Evolutionary conservation across 2,888 invertebrate species (phyloP).

Genomic region (Euplagia quadripunctaria): DNA sequence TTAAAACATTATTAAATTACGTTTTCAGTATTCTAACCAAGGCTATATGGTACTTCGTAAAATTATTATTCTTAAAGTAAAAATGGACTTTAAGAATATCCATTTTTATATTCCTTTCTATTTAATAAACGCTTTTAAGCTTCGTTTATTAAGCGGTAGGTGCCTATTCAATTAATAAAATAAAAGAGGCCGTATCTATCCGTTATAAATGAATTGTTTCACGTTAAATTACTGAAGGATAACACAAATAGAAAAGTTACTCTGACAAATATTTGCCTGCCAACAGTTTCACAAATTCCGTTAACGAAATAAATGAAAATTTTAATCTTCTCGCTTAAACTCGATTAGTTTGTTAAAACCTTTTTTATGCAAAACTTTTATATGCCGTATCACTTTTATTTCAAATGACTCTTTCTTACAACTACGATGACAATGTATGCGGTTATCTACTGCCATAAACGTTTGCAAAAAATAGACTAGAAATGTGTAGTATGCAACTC

Average conservation of each 20-base stretch:
- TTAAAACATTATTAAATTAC: neutral
- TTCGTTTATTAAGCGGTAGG: constrained; percentile 27
- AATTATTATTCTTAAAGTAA: neutral
- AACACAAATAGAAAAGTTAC: constrained; percentile 62
- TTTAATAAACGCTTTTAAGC: constrained; percentile 21
- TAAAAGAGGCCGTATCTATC: constrained; percentile 31
- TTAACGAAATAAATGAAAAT: constrained; percentile 63
- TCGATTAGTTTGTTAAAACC: constrained; percentile 55
- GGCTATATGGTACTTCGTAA: neutral
- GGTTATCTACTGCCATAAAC: neutral
- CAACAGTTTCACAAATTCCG: constrained; percentile 59
- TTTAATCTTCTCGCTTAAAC: constrained; percentile 55
- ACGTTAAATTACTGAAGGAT: constrained; percentile 50
- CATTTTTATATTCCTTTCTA: neutral
- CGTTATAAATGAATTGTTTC: constrained; percentile 37
- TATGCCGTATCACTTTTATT: neutral
- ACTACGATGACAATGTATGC: neutral
- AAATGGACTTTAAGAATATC: neutral
- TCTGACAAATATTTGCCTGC: constrained; percentile 66
- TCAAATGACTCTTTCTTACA: neutral
- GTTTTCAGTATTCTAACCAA: neutral
- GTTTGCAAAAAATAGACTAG: neutral
- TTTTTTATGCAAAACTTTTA: constrained; percentile 47
- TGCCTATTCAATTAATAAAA: constrained; percentile 41
- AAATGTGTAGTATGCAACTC: neutral